Conservation (phyloP, 2,888 invertebrate genomes). For the Ecdyonurus torrentis region DNA sequence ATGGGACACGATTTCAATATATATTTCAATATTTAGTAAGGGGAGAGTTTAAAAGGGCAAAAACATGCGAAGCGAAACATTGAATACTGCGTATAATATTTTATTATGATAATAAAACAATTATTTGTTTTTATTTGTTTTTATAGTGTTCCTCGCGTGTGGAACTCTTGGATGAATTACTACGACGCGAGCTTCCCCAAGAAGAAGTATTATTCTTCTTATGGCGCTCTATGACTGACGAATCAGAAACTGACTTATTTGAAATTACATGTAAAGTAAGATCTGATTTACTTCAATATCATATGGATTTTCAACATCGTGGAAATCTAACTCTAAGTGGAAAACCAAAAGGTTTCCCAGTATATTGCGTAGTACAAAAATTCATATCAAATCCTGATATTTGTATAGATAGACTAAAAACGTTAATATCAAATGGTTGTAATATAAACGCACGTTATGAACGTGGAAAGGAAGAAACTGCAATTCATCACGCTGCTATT, state of each 20-base stretch:
- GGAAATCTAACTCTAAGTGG: neutral
- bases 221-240: neutral
- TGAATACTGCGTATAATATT: too few species aligned
- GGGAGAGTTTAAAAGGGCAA: too few species aligned
- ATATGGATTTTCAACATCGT: neutral
- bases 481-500: neutral
- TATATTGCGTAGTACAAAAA: neutral
- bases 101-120: neutral
- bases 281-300: neutral
- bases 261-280: neutral
- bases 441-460: neutral
- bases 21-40: too few species aligned
- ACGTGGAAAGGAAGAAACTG: neutral
- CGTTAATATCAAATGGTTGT: neutral
- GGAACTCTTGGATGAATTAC: neutral
- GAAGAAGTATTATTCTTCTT: neutral
- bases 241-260: neutral
- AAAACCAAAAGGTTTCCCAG: neutral
- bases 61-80: neutral
- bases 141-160: neutral
- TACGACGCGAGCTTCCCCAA: neutral
- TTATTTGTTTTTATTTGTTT: neutral
- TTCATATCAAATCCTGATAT: neutral
- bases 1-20: too few species aligned
- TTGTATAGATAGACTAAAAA: neutral